Evolutionary conservation across 2,113 vertebrate species (phyloP), one percentile per base, ranked within the genome.

Genomic region (Labeo catla): DNA sequence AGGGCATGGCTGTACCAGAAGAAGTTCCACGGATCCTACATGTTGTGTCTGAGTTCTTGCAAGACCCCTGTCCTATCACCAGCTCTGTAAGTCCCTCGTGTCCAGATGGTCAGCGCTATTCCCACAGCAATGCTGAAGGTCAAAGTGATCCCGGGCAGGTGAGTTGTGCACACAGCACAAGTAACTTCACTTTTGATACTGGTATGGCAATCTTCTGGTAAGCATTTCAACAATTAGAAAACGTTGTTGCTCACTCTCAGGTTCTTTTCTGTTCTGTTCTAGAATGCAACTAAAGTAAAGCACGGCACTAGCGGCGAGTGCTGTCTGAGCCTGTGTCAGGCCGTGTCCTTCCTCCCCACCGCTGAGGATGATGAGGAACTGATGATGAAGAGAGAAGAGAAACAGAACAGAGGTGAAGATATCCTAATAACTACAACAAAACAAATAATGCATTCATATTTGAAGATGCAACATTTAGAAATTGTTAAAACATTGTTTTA

Each of bases 311-410:
- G 92, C 16, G 91, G 93, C 0, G 94, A 95, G 87, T 95, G 94
- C 90, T 95, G 94, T 89, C 92, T 95, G 79, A 94, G 93, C 70
- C 91, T 95, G 85, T 94, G 93, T 88, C 95, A 95, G 83, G 93
- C 94, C 0, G 95, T 93, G 50, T 93, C 94, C 83, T 94, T 95
- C 89, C 93, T 95, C 39, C 94, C 94, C 5, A 86, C 91, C 8
- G 92, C 92, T 57, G 94, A 95, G 21, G 93, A 94, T 28, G 94
- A 94, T 6, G 93, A 95, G 52, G 95, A 95, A 77, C 89, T 91
- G 91, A 93, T 92, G 93, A 93, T 89, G 92, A 95, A 89, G 78
- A 93, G 92, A 70, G 92, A 93, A 8, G 92, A 92, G 6, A 88
- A 73, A 36, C 90, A 88, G 2, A 84, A 84, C 57, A 90, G 72